Evolutionary conservation across 2,888 invertebrate species (phyloP).

Genomic region (Mystacides longicornis): DNA sequence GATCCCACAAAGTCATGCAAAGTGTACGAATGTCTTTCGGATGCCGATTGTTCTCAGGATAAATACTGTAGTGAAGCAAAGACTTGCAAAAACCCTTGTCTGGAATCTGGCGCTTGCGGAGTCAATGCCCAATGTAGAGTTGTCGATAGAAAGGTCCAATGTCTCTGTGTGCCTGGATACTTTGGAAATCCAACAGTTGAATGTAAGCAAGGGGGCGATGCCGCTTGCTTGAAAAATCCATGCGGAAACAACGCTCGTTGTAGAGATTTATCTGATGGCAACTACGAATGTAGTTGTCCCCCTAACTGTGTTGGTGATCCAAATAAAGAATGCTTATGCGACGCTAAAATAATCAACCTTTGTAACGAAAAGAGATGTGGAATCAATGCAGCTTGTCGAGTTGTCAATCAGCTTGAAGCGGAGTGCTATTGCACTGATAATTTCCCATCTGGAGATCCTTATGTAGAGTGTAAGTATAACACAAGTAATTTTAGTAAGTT

Average conservation of each 20-base stretch:
- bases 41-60: conserved; percentile 69
- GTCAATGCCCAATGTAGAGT: conserved; percentile 79
- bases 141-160: conserved; percentile 65
- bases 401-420: conserved; percentile 56
- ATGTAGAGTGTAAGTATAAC: conserved; percentile 75
- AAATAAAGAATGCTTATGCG: conserved; percentile 71
- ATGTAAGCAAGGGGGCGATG: conserved; percentile 60
- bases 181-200: conserved; percentile 63
- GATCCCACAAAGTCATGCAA: conserved; percentile 70
- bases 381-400: conserved; percentile 71
- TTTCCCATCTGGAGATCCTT: conserved; percentile 78
- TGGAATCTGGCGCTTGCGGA: conserved; percentile 69
- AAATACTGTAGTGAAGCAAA: conserved; percentile 65
- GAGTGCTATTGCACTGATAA: conserved; percentile 80
- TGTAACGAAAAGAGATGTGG: conserved; percentile 77
- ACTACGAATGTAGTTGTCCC: conserved; percentile 74
- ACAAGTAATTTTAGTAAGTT: background rate
- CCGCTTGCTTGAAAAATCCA: conserved; percentile 71
- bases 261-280: conserved; percentile 63
- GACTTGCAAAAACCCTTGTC: conserved; percentile 75
- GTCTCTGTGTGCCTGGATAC: conserved; percentile 67
- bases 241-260: conserved; percentile 81
- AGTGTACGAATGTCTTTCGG: conserved; percentile 66
- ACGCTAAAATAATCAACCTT: conserved; percentile 56
- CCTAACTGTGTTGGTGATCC: conserved; percentile 78